Evolutionary conservation across 2,113 vertebrate genomes (phyloP), one percentile per base, ranked within the genome.

Genomic region (Sphaerodactylus townsendi): DNA sequence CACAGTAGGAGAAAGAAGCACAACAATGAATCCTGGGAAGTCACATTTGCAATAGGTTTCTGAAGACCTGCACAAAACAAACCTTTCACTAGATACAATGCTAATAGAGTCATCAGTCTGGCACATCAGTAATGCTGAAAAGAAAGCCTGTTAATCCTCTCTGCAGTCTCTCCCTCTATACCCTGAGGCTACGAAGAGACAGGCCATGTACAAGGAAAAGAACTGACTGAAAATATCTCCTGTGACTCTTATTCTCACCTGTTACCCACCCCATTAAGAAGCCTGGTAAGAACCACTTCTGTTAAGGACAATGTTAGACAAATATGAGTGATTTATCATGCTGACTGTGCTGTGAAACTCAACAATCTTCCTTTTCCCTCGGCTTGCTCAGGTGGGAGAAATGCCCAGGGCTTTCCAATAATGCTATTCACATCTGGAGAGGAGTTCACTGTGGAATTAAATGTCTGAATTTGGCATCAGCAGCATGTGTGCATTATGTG

Each of bases 231-330:
- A 89, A 92, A 80, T 87, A 91, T 88, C 83, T 77, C 83, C 70
- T 48, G 2, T 86, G 89, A 87, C 72, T 85, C 76, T 93, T 93
- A 88, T 80, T 90, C 87, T 94, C 73, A 90, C 50, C 72, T 89
- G 85, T 88, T 93, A 89, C 92, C 85, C 53, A 39, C 62, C 88
- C 88, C 86, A 93, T 92, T 90, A 92, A 90, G 91, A 88, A 93
- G 91, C 88, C 88, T 39, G 84, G 62, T 89, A 85, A 88, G 82
- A 92, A 79, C 83, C 93, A 90, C 81, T 77, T 88, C 62, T 83
- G 77, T 91, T 91, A 85, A 91, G 86, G 87, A 85, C 83, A 86
- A 17, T 86, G 73, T 71, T 90, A 82, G 79, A 87, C 25, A 68
- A 82, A 92, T 79, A 85, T 90, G 84, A 84, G 78, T 37, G 72